These are phyloP conservation scores for Tachina lurida DNA, from an alignment of 2,888 invertebrate genomes.

Conservation along the genomic window DNA sequence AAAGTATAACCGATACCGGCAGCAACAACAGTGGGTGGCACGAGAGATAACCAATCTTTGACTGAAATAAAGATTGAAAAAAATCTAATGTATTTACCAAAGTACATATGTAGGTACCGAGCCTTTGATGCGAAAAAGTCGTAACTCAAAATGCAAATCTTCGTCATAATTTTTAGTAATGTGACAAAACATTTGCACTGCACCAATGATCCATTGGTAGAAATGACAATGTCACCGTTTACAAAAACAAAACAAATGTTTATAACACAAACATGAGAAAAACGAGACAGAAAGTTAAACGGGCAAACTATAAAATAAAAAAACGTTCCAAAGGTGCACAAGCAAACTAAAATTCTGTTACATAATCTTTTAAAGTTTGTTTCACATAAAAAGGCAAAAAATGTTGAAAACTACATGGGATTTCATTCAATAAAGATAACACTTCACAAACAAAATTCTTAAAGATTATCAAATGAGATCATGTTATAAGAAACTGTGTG, in stretches of 20 bases:
- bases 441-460: too few species aligned
- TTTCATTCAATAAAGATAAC: too few species aligned
- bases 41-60: conserved; percentile 90
- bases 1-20: conserved; percentile 92
- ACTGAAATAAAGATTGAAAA: conserved; percentile 85
- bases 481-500: too few species aligned
- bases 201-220: background rate
- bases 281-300: conserved; percentile 27
- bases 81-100: too few species aligned
- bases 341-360: conserved; percentile 46
- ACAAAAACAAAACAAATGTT: conserved; percentile 15
- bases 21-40: conserved; percentile 91
- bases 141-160: too few species aligned
- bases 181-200: background rate
- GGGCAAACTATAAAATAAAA: conserved; percentile 26
- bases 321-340: conserved; percentile 51
- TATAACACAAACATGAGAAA: conserved; percentile 35
- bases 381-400: too few species aligned
- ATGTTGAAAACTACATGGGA: too few species aligned
- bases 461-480: too few species aligned
- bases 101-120: background rate
- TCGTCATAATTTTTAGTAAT: background rate
- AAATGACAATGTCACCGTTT: conserved; percentile 32
- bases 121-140: too few species aligned
- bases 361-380: conserved; percentile 51